Evolutionary conservation across 2,797 vertebrate species (phyloP), one percentile per base, ranked within the genome.

Genomic region (Huso huso): DNA sequence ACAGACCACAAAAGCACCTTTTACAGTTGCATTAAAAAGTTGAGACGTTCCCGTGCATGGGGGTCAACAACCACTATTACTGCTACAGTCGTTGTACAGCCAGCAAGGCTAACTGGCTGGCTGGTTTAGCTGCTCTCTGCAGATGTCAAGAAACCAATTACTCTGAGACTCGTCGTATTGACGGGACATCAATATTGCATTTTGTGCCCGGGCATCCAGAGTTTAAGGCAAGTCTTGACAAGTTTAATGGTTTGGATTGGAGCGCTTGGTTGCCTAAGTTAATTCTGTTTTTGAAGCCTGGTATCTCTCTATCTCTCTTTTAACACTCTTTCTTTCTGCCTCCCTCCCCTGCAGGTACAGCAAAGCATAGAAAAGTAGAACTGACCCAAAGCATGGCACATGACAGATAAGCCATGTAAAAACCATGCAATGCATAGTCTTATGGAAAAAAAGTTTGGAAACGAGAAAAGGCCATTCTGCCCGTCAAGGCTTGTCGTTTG

Each of bases 111-210:
- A 6, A 2, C 55, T 12, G 13, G 55, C 10, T 62, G 61, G 18
- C 6, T 12, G 10, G 15, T 15, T 62, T 62, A 10, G 23, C 8
- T 62, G 10, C 48, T 62, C 61, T 10, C 8, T 9, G 7, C 61
- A 62, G 15, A 23, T 9, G 8, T 62, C 13, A 62, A 62, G 18
- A 62, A 62, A 62, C 6, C 61, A 62, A 62, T 62, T 62, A 37
- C 61, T 48, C 6, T n/a, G 61, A 62, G 61, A 8, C 61, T 37
- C 23, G 23, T 48, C 23, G 13, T 9, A 62, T 37, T 62, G 13
- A 62, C 18, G 48, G 61, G 61, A 62, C 61, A 48, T 62, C 61
- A 48, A 62, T 62, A 62, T 18, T 62, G 61, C 18, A 37, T 62
- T 62, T 62, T 37, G 18, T 55, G 4, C 52, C 9, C 52, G 9